These are phyloP conservation scores for Turdus rufiventris DNA, from an alignment of 2,113 vertebrate genomes.

Conservation along the genomic window DNA sequence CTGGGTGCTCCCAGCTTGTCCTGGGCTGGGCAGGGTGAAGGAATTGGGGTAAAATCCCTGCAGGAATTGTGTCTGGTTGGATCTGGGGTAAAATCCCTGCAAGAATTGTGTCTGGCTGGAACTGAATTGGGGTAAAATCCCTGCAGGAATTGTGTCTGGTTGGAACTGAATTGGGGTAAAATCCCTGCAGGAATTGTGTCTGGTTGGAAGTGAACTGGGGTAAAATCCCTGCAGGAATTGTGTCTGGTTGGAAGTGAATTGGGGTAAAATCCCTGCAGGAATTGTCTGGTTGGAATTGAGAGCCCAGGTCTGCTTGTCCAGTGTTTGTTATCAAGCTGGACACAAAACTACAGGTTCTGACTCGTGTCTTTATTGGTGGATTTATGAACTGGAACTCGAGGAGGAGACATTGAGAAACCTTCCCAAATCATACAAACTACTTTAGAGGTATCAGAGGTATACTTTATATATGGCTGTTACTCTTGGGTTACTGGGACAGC, in stretches of 20 bases:
- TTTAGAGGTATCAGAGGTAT: neutral
- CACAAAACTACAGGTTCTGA: neutral
- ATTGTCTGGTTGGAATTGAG: neutral
- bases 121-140: neutral
- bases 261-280: neutral
- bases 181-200: rapidly evolving
- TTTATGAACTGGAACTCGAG: neutral
- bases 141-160: neutral
- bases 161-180: neutral
- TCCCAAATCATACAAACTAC: neutral
- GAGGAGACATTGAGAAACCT: neutral
- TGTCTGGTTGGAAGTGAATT: no score
- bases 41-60: neutral
- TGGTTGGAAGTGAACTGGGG: neutral
- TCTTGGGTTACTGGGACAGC: neutral
- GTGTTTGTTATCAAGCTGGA: neutral
- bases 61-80: neutral
- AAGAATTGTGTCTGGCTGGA: neutral
- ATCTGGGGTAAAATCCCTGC: rapidly evolving
- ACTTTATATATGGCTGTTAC: neutral
- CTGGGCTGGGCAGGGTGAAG: rapidly evolving
- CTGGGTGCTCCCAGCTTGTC: neutral
- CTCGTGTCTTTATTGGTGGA: rapidly evolving
- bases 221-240: neutral
- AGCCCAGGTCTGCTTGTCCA: rapidly evolving